Evolutionary conservation across 1,140 invertebrate species (phyloP), one percentile per base, ranked within the genome.

Genomic region (Drosophila paulistorum): DNA sequence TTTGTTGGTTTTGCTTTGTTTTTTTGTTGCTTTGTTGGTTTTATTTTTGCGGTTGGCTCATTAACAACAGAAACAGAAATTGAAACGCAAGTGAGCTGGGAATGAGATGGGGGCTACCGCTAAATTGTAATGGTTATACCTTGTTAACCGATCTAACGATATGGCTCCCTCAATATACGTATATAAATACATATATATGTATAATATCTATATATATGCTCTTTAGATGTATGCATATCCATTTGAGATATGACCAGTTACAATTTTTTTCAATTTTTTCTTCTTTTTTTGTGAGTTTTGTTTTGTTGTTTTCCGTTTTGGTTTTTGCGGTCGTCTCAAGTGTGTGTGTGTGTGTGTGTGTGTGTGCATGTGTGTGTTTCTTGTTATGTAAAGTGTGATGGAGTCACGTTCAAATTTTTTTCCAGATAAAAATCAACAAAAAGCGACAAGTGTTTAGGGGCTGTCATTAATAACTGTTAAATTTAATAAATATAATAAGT

Each of bases 321-420:
- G 71, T 73, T 81, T 76, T 48, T 87, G 84, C 60, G 76, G 80
- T 89, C 74, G 67, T 70, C 59, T 84, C 80, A 87, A 87, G 80
- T 89, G 68, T 77, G 45, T 48, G 45, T 48, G 14, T 48, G 7
- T 48, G 17, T 39, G 37, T 73, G 57, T 65, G 80, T 89, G 68
- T 77, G 45, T 48, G 45, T 48, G 14, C n/a, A n/a, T 65, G 13
- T 37, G 11, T 39, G 37, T 73, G 57, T 65, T n/a, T 58, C 51
- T 51, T 42, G 55, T 84, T 89, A 87, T 87, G 84, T 87, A 87
- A 87, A 89, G 17, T 84, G 74, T 74, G 57, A 71, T 67, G 71
- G 67, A 77, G 74, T 86, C 83, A 87, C 83, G 84, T 87, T 79
- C 66, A 60, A 76, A 75, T 68, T 39, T 48, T 58, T 61, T 45